phyloP scores from a whole-genome alignment of 2,888 invertebrate species.

The Cataglyphis cursor region DNA sequence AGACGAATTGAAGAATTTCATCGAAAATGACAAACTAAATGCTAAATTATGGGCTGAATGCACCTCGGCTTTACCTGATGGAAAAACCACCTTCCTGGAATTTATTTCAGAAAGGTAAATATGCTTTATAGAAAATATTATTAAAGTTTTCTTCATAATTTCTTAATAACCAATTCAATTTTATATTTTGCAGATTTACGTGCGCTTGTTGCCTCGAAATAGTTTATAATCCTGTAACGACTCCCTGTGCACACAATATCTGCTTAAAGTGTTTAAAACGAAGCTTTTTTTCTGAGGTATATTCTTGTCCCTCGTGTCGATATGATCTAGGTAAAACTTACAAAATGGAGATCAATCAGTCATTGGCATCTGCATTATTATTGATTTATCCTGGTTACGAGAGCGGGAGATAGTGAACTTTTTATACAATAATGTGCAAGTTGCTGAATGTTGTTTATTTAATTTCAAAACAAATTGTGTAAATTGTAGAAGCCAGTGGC shows the following conservation, averaged over 20 bases:
- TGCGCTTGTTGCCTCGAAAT: constrained; percentile 94
- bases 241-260: constrained; percentile 92
- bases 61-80: constrained; percentile 86
- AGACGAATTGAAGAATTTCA: constrained; percentile 85
- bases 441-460: neutral
- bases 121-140: neutral
- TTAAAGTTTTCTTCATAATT: neutral
- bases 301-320: constrained; percentile 91
- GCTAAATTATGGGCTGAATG: constrained; percentile 91
- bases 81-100: constrained; percentile 86
- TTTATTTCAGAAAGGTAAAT: constrained; percentile 79
- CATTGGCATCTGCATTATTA: constrained; percentile 88
- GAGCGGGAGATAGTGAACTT: constrained; percentile 81
- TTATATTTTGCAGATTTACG: constrained; percentile 87
- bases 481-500: too few relatives aligned
- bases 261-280: constrained; percentile 91
- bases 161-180: neutral
- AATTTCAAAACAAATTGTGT: too few relatives aligned
- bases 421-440: neutral
- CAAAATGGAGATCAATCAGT: constrained; percentile 88
- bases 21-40: constrained; percentile 89
- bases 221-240: constrained; percentile 91
- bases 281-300: constrained; percentile 90
- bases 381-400: constrained; percentile 91
- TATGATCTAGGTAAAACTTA: constrained; percentile 88